Evolutionary conservation across 1,140 invertebrate genomes (phyloP).

Genomic region (Ruditapes philippinarum): DNA sequence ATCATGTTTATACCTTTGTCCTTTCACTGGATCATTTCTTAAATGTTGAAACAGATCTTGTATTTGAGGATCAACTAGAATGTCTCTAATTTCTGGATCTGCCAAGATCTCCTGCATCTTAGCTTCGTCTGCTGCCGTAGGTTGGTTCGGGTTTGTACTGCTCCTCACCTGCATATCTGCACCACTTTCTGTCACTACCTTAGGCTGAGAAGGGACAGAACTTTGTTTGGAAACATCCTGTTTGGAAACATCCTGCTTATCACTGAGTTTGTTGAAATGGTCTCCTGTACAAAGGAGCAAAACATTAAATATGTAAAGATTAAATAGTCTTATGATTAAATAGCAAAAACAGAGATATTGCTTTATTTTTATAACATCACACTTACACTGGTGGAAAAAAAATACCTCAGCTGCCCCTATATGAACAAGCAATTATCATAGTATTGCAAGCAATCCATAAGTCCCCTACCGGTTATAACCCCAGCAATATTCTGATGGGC

Average conservation of each 20-base stretch:
- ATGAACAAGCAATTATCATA: too few species aligned
- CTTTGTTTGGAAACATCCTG: background rate
- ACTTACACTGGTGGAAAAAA: too few species aligned
- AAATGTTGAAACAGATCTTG: conserved; percentile 76
- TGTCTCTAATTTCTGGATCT: conserved; percentile 73
- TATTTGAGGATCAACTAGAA: conserved; percentile 78
- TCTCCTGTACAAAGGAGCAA: conserved; percentile 62
- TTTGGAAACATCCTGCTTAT: background rate
- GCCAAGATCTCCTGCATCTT: conserved; percentile 76
- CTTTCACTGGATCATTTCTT: conserved; percentile 76
- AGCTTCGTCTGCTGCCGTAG: conserved; percentile 71
- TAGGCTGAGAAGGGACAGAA: background rate
- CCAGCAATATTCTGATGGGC: too few species aligned
- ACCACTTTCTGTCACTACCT: background rate
- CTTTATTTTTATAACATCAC: too few species aligned
- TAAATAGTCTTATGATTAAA: too few species aligned
- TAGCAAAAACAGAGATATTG: too few species aligned
- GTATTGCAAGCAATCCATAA: too few species aligned
- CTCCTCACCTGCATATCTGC: conserved; percentile 48
- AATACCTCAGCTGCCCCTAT: too few species aligned
- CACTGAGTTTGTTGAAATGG: conserved; percentile 63
- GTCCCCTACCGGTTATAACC: too few species aligned
- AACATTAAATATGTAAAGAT: too few species aligned
- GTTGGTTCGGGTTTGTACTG: conserved; percentile 59
- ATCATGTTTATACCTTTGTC: conserved; percentile 83